Conservation (phyloP, 2,888 invertebrate genomes). For the Neria commutata region DNA sequence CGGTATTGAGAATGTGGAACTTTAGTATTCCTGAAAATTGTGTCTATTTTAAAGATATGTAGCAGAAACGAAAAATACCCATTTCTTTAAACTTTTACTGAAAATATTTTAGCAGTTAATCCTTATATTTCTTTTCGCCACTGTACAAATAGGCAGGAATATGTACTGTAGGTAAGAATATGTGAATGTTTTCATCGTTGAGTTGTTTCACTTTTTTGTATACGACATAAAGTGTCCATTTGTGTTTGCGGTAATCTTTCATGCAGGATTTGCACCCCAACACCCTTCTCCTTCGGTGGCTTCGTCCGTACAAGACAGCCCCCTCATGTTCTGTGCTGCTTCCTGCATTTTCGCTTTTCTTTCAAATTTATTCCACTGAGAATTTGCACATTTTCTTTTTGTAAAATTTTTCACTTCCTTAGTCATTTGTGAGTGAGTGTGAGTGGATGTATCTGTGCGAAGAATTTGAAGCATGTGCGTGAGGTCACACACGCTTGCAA, state of each 20-base stretch:
- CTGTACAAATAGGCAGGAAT: background rate
- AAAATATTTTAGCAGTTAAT: too few species aligned
- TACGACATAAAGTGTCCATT: constrained; percentile 30
- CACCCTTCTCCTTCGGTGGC: constrained; percentile 36
- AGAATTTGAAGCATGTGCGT: constrained; percentile 47
- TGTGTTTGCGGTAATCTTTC: constrained; percentile 53
- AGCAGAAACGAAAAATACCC: too few species aligned
- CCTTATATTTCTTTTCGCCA: too few species aligned
- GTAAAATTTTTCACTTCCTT: too few species aligned
- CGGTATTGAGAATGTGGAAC: too few species aligned
- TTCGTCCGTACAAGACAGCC: background rate
- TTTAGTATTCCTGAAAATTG: too few species aligned
- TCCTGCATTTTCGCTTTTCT: constrained; percentile 17
- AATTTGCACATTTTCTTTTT: constrained; percentile 27
- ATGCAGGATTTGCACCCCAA: constrained; percentile 55
- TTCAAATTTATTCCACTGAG: constrained; percentile 27
- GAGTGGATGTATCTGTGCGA: constrained; percentile 11
- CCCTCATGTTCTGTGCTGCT: constrained; percentile 22
- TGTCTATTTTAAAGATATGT: too few species aligned
- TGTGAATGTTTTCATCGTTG: background rate
- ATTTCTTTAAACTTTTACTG: too few species aligned
- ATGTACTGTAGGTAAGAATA: background rate
- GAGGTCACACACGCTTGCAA: constrained; percentile 40
- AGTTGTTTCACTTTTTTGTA: constrained; percentile 10
- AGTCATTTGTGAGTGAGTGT: background rate